Conservation (phyloP, 2,888 invertebrate species). For the Sinodicranocentrus sp. region DNA sequence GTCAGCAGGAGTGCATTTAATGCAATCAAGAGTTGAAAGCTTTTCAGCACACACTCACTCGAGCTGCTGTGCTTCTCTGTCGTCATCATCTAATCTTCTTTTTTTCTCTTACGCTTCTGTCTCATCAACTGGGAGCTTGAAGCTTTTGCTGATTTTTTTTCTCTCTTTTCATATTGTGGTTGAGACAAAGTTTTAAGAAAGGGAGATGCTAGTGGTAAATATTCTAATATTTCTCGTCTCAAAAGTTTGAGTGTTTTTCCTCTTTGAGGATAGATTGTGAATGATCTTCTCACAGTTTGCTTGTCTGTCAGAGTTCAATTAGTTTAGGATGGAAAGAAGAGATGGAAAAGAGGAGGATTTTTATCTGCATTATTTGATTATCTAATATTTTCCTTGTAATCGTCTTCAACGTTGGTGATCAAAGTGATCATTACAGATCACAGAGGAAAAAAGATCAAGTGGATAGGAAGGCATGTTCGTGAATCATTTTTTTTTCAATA, state of each 20-base stretch:
- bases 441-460: conserved; percentile 18
- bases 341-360: conserved; percentile 26
- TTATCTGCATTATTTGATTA: conserved; percentile 45
- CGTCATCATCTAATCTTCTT: conserved; percentile 36
- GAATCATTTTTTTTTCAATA: no score
- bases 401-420: conserved; percentile 37
- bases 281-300: conserved; percentile 16
- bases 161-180: conserved; percentile 1
- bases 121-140: conserved; percentile 7
- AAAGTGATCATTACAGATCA: conserved; percentile 34
- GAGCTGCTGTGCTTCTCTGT: no score
- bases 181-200: not conserved
- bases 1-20: conserved; percentile 66
- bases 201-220: not conserved
- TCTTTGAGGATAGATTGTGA: not conserved
- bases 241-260: not conserved
- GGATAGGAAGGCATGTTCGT: not conserved
- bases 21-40: conserved; percentile 46
- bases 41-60: no score
- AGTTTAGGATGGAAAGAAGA: conserved; percentile 30
- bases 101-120: conserved; percentile 10
- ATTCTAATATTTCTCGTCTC: conserved; percentile 19
- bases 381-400: conserved; percentile 17
- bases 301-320: conserved; percentile 33
- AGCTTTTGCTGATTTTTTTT: conserved; percentile 35